Evolutionary conservation across 2,888 invertebrate genomes (phyloP).

Genomic region (Drosophila cognata): DNA sequence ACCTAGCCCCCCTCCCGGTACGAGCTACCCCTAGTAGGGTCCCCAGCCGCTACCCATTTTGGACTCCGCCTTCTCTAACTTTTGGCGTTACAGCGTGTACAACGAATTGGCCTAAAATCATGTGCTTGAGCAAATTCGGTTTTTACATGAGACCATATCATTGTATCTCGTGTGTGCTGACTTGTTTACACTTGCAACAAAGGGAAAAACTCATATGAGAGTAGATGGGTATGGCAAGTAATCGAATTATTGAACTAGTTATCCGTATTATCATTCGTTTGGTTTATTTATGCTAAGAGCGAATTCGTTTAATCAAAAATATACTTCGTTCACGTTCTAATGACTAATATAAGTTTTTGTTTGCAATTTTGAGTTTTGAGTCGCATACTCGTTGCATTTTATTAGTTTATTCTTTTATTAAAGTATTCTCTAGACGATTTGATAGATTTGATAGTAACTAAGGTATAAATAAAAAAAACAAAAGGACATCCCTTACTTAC

Average conservation of each 20-base stretch:
- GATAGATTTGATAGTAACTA: background rate
- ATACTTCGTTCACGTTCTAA: background rate
- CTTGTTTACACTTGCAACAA: conserved; percentile 1
- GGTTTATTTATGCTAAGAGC: background rate
- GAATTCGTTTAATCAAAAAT: background rate
- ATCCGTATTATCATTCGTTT: background rate
- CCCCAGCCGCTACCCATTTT: too few species aligned
- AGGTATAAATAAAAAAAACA: background rate
- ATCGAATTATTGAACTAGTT: background rate
- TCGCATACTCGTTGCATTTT: background rate
- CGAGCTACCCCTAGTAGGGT: too few species aligned
- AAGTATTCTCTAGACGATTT: background rate
- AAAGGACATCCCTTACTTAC: background rate
- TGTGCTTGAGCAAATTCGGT: background rate
- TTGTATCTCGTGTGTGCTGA: background rate
- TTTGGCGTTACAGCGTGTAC: background rate
- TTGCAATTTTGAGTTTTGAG: background rate
- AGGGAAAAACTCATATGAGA: background rate
- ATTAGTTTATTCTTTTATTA: background rate
- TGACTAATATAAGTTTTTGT: background rate
- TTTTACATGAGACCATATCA: background rate
- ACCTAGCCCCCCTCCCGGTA: too few species aligned
- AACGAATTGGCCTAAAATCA: background rate
- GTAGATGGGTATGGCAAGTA: background rate
- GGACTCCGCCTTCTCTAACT: too few species aligned